Conservation (phyloP, 2,113 vertebrate species). For the Hyla sarda region DNA sequence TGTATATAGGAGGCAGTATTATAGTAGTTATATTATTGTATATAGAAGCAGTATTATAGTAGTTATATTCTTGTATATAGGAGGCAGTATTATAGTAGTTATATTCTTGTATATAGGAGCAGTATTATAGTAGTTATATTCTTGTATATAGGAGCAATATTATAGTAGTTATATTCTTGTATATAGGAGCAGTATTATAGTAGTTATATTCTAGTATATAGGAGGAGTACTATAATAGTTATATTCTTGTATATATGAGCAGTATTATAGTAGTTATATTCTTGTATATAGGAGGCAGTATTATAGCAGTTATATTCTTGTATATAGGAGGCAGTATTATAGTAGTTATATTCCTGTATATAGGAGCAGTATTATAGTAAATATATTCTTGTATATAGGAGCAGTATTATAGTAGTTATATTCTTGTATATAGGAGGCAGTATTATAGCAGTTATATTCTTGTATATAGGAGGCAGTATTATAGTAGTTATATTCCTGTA, state of each 20-base stretch:
- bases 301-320: too few species aligned
- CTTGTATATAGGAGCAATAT: neutral
- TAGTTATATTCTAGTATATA: slow-evolving; percentile 3
- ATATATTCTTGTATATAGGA: neutral
- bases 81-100: neutral
- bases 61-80: neutral
- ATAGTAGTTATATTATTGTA: neutral
- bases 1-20: neutral
- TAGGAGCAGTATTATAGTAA: too few species aligned
- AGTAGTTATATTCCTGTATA: too few species aligned
- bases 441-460: slow-evolving; percentile 4
- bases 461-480: slow-evolving; percentile 1
- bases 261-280: slow-evolving; percentile 6
- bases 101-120: neutral
- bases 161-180: slow-evolving; percentile 8
- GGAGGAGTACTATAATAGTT: neutral
- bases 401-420: slow-evolving; percentile 9
- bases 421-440: neutral
- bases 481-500: neutral
- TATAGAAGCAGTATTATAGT: neutral
- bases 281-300: neutral
- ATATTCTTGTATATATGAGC: neutral
- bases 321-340: too few species aligned
- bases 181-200: neutral
- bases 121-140: too few species aligned